phyloP scores from a whole-genome alignment of 2,888 invertebrate species.

The Drosophila nr. medialis region DNA sequence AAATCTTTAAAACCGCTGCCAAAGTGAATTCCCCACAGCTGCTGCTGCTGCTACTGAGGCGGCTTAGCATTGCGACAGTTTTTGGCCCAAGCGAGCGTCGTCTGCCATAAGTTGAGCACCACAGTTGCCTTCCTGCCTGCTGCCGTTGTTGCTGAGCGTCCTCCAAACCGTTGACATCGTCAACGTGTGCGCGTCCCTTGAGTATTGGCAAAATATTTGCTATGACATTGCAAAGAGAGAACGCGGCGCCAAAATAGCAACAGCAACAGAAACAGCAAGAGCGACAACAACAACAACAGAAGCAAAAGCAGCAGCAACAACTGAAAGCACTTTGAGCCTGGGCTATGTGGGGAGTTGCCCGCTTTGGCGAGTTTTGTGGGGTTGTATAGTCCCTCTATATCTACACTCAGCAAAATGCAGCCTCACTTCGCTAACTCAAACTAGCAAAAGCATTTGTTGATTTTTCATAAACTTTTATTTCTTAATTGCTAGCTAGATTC shows the following conservation, averaged over 20 bases:
- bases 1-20: conserved; percentile 50
- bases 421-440: not conserved
- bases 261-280: conserved; percentile 38
- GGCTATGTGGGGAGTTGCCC: conserved; percentile 53
- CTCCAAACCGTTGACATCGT: conserved; percentile 53
- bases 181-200: conserved; percentile 72
- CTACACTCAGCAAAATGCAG: not conserved
- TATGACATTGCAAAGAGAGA: conserved; percentile 74
- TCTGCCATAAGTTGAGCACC: conserved; percentile 54
- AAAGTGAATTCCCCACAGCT: conserved; percentile 54
- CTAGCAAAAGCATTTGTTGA: not conserved
- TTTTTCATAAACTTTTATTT: not conserved
- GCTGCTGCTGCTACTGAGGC: conserved; percentile 26
- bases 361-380: conserved; percentile 40
- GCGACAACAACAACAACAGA: conserved; percentile 40
- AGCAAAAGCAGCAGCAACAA: conserved; percentile 33
- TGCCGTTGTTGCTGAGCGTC: conserved; percentile 3
- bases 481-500: not conserved
- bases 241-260: conserved; percentile 70
- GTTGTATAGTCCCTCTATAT: conserved; percentile 10
- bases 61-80: conserved; percentile 70
- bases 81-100: conserved; percentile 26
- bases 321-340: conserved; percentile 64
- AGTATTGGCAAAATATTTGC: conserved; percentile 80
- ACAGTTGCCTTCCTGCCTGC: conserved; percentile 16